Conservation (phyloP, 2,113 vertebrate species). For the Pipa parva region DNA sequence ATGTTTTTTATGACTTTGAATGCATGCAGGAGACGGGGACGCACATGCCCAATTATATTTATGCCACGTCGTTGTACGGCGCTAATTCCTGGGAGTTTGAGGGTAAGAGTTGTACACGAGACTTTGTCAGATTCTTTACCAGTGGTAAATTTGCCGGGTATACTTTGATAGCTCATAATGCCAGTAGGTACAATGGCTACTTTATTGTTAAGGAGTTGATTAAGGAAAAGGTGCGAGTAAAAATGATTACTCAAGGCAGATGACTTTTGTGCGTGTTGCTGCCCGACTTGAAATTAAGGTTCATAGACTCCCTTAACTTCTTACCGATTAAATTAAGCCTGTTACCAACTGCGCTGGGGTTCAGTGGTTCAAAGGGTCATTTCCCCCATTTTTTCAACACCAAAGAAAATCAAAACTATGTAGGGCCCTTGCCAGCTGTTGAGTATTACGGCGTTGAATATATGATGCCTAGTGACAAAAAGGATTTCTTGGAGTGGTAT, state of each 20-base stretch:
- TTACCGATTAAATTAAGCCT: conserved; percentile 11
- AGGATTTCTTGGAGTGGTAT: background rate
- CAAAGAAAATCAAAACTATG: conserved; percentile 17
- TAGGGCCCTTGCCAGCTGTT: background rate
- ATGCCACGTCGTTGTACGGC: too few species aligned
- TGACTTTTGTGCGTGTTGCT: conserved; percentile 4
- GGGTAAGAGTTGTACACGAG: too few species aligned
- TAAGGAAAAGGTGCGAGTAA: conserved; percentile 9
- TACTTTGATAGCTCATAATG: conserved; percentile 20
- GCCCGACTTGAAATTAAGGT: background rate
- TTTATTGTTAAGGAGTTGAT: conserved; percentile 16
- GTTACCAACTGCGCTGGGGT: background rate
- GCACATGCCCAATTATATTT: too few species aligned
- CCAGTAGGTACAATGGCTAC: conserved; percentile 9
- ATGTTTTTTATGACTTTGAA: too few species aligned
- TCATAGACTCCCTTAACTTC: conserved; percentile 29
- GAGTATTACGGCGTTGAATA: background rate
- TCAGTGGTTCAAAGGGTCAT: conserved; percentile 26
- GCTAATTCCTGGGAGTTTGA: too few species aligned
- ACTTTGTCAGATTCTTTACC: too few species aligned
- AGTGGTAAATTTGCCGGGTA: conserved; percentile 17
- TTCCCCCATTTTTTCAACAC: conserved; percentile 35
- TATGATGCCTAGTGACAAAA: background rate
- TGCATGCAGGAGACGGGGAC: too few species aligned
- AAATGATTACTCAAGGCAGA: background rate